These are phyloP conservation scores for Drosophila multiciliata DNA, from an alignment of 2,888 invertebrate genomes.

Conservation along the genomic window DNA sequence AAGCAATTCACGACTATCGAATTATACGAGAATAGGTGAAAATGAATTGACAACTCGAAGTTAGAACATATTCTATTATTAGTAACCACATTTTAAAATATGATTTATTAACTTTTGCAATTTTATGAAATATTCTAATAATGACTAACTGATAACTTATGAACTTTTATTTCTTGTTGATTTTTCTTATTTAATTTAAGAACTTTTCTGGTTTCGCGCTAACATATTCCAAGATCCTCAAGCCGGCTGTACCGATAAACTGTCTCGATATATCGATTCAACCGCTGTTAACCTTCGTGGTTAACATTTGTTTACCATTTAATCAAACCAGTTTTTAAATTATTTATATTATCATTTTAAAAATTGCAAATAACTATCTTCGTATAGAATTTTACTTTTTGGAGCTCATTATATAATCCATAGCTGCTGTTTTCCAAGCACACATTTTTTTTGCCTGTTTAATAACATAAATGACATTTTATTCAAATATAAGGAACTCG, in stretches of 20 bases:
- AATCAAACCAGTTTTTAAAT: not conserved
- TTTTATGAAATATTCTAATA: not conserved
- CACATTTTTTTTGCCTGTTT: not conserved
- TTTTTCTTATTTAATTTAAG: not conserved
- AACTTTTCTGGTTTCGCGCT: not conserved
- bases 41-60: not conserved
- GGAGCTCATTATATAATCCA: too few relatives aligned
- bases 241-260: not conserved
- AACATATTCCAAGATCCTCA: not conserved
- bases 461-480: not conserved
- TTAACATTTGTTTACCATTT: not conserved
- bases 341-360: not conserved
- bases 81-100: not conserved
- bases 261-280: not conserved
- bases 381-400: too few relatives aligned
- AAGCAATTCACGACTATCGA: not conserved
- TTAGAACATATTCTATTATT: not conserved
- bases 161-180: not conserved
- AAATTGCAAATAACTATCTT: not conserved
- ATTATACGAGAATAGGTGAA: not conserved
- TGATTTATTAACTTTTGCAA: not conserved
- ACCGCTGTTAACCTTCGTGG: not conserved
- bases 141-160: too few relatives aligned
- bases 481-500: not conserved
- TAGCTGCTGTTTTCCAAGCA: not conserved